Conservation (phyloP, 1,140 invertebrate species). For the Leptopilina boulardi region DNA sequence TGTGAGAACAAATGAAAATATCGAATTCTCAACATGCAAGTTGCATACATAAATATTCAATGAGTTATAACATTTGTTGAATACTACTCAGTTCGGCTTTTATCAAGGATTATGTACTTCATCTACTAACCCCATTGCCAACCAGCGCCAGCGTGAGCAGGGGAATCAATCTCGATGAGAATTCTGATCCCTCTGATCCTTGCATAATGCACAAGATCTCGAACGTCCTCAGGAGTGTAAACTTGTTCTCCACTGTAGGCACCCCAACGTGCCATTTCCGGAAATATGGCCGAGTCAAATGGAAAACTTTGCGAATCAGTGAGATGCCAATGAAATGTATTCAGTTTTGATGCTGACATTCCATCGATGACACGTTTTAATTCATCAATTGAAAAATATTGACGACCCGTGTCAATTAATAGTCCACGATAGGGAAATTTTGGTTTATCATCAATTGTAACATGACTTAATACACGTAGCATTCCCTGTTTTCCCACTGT, state of each 20-base stretch:
- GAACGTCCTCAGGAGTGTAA: constrained; percentile 84
- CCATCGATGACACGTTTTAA: constrained; percentile 85
- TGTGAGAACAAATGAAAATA: too few species aligned
- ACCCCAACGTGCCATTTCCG: constrained; percentile 85
- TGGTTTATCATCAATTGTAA: constrained; percentile 81
- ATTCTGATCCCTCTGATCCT: constrained; percentile 84
- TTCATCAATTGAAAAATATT: constrained; percentile 81
- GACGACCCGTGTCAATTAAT: constrained; percentile 85
- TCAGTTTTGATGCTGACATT: constrained; percentile 89
- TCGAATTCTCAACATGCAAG: too few species aligned
- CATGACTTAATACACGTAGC: constrained; percentile 76
- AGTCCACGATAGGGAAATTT: constrained; percentile 83
- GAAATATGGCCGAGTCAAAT: constrained; percentile 82
- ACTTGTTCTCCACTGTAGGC: constrained; percentile 82
- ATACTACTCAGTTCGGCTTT: neutral
- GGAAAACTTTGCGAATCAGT: constrained; percentile 92
- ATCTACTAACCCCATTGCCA: constrained; percentile 84
- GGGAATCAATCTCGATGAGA: constrained; percentile 89
- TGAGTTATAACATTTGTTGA: neutral
- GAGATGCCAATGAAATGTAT: constrained; percentile 91
- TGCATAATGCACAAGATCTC: constrained; percentile 84
- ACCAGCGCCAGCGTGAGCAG: constrained; percentile 88
- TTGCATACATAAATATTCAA: neutral
- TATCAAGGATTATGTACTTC: neutral
- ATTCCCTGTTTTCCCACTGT: constrained; percentile 78